Conservation (phyloP, 2,797 vertebrate species). For the Takifugu ocellatus region DNA sequence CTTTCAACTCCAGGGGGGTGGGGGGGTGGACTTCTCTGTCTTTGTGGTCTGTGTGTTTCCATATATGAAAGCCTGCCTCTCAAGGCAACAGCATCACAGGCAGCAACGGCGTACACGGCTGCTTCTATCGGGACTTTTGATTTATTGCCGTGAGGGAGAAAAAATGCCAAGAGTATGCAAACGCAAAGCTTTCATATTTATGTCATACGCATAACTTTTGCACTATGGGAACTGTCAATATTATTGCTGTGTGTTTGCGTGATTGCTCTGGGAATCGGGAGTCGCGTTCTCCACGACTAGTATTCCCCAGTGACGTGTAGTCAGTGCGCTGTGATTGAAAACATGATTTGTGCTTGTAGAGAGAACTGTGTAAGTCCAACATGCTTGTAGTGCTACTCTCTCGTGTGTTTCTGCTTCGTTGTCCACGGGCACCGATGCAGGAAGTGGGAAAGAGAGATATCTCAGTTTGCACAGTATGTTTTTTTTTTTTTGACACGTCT, state of each 20-base stretch:
- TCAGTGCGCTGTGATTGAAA: conserved; percentile 64
- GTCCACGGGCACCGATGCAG: conserved; percentile 43
- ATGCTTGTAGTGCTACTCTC: conserved; percentile 43
- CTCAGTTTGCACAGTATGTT: conserved; percentile 18
- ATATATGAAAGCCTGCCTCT: conserved; percentile 53
- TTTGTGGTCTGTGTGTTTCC: conserved; percentile 48
- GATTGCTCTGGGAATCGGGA: conserved; percentile 48
- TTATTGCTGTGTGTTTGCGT: conserved; percentile 10
- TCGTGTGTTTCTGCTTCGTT: conserved; percentile 46
- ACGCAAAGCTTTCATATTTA: conserved; percentile 67
- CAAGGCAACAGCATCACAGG: conserved; percentile 55
- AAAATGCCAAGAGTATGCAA: conserved; percentile 63
- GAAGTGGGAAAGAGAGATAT: conserved; percentile 37
- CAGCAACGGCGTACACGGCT: conserved; percentile 55
- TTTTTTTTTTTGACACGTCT: conserved; percentile 14
- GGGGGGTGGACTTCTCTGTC: conserved; percentile 51
- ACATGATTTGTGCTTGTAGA: conserved; percentile 68
- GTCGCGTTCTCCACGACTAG: conserved; percentile 60
- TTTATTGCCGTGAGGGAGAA: conserved; percentile 47
- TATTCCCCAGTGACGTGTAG: conserved; percentile 63
- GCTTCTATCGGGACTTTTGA: conserved; percentile 62
- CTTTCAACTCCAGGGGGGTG: conserved; percentile 42
- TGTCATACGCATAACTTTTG: conserved; percentile 21
- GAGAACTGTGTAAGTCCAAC: conserved; percentile 43
- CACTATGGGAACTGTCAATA: conserved; percentile 14